Evolutionary conservation across 2,888 invertebrate species (phyloP), one percentile per base, ranked within the genome.

Genomic region (Scelioninae gen. 2): DNA sequence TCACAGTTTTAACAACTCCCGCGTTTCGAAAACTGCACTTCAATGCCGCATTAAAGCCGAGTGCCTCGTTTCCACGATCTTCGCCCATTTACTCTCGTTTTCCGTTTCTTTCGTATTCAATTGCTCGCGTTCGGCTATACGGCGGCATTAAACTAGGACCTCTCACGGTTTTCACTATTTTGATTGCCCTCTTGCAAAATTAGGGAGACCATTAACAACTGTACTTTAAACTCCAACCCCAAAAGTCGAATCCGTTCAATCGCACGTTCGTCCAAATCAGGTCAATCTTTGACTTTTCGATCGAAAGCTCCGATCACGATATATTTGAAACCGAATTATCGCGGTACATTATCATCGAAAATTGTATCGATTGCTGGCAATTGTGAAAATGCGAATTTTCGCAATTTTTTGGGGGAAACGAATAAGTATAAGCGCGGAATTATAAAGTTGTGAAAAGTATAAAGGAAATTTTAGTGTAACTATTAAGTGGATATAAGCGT

Each of bases 1-100:
- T 76, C 73, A 75, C 63, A 78, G 74, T 78, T 80, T 80, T 77
- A 79, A 80, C 73, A 79, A 79, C 74, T 78, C 71, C 72, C 57
- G 58, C 74, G 73, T 73, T 75, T 76, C 70, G 73, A 78, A 76
- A 77, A 78, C 74, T 78, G 74, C 78, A 78, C 78, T 80, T 77
- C 76, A 79, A 78, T 76, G 75, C 67, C 63, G 75, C 75, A 78
- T 79, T 75, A 75, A 73, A 69, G 57, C 69, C 43, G 74, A 77
- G 76, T 77, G 74, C 74, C 52, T 70, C 73, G 57, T 74, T 71
- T 77, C 69, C 39, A 58, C 74, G 50, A 63, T 72, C 76, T 73
- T 74, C 71, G 48, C 45, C 52, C 39, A 55, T 61, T 73, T 61
- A 69, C 52, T 58, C 61, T 69, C 39, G 55, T 61, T 31, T 48